Evolutionary conservation across 2,113 vertebrate genomes (phyloP).

Genomic region (Chloroceryle aenea): DNA sequence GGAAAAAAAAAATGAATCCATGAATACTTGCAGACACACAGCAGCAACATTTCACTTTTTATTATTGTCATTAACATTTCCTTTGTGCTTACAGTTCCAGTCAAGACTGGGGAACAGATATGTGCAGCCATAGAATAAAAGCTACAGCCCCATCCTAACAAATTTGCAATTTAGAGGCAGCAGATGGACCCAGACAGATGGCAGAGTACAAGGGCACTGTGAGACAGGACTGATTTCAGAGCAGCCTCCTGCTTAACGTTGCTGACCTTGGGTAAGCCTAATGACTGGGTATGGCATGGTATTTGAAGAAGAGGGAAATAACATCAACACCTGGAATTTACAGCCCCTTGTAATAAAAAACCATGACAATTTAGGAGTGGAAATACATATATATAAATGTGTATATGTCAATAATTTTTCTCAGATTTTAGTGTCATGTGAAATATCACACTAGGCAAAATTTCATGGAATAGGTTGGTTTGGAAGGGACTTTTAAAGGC

Average conservation of each 20-base stretch:
- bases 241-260: neutral
- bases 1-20: neutral
- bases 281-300: neutral
- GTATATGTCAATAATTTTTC: neutral
- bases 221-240: neutral
- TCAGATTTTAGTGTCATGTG: neutral
- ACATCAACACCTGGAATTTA: neutral
- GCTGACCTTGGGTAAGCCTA: neutral
- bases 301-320: neutral
- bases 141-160: neutral
- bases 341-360: neutral
- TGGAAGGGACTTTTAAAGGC: neutral
- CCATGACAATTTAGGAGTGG: neutral
- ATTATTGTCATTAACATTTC: slow-evolving; percentile 17
- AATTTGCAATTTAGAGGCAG: neutral
- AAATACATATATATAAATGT: neutral
- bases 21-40: neutral
- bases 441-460: neutral
- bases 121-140: neutral
- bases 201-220: neutral
- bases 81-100: neutral
- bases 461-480: neutral
- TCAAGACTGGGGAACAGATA: neutral
- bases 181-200: neutral
- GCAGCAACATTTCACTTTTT: slow-evolving; percentile 35